These are phyloP conservation scores for honey bee (Apis mellifera) DNA, from an alignment of 1,140 invertebrate species.

Conservation along the genomic window DNA sequence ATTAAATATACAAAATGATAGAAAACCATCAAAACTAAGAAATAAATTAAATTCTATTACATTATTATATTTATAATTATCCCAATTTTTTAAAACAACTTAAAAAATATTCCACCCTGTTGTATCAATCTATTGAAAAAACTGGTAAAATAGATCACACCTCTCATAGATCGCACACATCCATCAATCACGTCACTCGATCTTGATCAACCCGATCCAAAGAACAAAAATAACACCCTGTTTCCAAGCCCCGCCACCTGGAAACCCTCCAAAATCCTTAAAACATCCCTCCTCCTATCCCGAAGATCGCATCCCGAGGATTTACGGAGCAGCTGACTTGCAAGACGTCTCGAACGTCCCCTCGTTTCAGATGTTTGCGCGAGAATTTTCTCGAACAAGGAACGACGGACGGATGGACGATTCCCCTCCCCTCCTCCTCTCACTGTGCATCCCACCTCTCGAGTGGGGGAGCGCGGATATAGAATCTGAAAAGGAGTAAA, in stretches of 20 bases:
- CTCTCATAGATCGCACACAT: no score
- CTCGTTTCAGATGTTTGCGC: constrained; percentile 25
- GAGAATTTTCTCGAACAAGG: not conserved
- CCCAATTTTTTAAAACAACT: no score
- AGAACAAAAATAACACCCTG: not conserved
- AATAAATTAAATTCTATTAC: no score
- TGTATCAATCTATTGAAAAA: no score
- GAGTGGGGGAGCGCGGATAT: constrained; percentile 21
- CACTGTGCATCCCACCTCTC: no score
- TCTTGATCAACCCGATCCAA: not conserved
- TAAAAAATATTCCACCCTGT: no score
- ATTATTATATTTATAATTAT: no score
- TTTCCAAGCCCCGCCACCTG: not conserved
- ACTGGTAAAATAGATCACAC: no score
- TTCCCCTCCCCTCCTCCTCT: not conserved
- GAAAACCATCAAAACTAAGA: no score
- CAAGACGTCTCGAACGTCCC: not conserved
- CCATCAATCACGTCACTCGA: not conserved
- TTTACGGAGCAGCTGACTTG: not conserved
- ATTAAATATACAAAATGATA: no score
- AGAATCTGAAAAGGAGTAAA: constrained; percentile 48
- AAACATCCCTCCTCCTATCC: not conserved
- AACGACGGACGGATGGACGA: not conserved
- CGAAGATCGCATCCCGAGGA: not conserved
- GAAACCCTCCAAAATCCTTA: not conserved